These are phyloP conservation scores for Creontiades dilutus DNA, from an alignment of 2,888 invertebrate genomes.

Conservation along the genomic window DNA sequence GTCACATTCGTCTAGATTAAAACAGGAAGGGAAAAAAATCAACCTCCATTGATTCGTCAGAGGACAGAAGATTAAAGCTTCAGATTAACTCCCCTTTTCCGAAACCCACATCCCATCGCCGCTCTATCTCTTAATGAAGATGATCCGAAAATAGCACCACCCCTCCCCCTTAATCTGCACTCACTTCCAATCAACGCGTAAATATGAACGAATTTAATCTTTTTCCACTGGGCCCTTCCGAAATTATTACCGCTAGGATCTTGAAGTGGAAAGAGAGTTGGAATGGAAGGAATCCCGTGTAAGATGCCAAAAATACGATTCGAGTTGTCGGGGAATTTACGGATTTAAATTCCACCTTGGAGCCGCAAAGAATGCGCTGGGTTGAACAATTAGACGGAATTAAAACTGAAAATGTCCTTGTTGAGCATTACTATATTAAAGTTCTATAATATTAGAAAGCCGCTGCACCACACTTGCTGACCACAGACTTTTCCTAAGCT, in stretches of 20 bases:
- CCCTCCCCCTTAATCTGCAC: conserved; percentile 11
- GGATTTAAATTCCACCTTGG: neutral
- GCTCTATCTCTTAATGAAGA: conserved; percentile 25
- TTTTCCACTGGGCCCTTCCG: neutral
- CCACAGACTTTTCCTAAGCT: too few relatives aligned
- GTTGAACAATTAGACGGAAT: too few relatives aligned
- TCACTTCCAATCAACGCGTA: neutral
- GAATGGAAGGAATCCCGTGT: neutral
- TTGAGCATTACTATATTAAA: too few relatives aligned
- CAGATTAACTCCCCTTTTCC: neutral
- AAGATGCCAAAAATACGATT: neutral
- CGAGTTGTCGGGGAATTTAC: too few relatives aligned
- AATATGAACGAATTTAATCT: conserved; percentile 11
- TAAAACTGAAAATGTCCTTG: too few relatives aligned
- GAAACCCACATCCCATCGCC: conserved; percentile 18
- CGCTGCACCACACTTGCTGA: too few relatives aligned
- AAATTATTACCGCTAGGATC: neutral
- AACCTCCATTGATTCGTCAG: conserved; percentile 1
- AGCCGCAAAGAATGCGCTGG: neutral
- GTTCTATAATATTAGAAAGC: too few relatives aligned
- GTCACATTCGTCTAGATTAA: conserved; percentile 20
- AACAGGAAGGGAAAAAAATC: neutral
- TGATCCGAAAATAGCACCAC: conserved; percentile 25
- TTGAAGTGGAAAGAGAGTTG: neutral
- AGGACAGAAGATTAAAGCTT: neutral